Evolutionary conservation across 2,797 vertebrate species (phyloP).

Genomic region (Manis pentadactyla): DNA sequence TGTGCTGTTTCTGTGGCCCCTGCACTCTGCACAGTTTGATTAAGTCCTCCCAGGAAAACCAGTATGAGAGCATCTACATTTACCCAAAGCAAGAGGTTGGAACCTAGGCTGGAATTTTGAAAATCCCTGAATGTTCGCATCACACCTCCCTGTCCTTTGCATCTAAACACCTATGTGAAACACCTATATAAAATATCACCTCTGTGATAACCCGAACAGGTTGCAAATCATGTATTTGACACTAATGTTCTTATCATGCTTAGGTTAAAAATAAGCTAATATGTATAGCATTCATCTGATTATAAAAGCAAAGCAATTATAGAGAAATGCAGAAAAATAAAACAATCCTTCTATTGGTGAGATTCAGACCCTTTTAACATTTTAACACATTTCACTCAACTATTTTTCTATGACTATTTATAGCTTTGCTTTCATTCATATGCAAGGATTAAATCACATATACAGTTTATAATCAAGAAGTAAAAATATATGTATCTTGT

Average conservation of each 20-base stretch:
- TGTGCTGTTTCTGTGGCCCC: not conserved
- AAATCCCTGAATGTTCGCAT: not conserved
- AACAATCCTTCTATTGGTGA: not conserved
- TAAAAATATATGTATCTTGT: not conserved
- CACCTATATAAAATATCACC: not conserved
- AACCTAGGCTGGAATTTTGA: not conserved
- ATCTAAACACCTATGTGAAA: not conserved
- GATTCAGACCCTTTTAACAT: not conserved
- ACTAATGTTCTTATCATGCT: not conserved
- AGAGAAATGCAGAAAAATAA: not conserved
- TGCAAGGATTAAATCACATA: not conserved
- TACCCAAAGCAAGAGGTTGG: not conserved
- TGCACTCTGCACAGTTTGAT: not conserved
- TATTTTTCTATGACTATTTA: constrained; percentile 13
- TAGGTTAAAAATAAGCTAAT: not conserved
- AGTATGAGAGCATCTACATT: not conserved
- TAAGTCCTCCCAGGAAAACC: not conserved
- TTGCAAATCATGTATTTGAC: not conserved
- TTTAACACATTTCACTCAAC: not conserved
- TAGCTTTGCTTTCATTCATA: not conserved
- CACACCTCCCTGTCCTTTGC: not conserved
- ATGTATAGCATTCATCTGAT: not conserved
- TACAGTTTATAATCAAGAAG: not conserved
- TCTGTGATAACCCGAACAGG: not conserved
- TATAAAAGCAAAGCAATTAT: constrained; percentile 4